Base-by-base conservation (phyloP, 30 jellyfish, hydroid and myxozoan genomes). In the Chrysaora quinquecirrha region DNA sequence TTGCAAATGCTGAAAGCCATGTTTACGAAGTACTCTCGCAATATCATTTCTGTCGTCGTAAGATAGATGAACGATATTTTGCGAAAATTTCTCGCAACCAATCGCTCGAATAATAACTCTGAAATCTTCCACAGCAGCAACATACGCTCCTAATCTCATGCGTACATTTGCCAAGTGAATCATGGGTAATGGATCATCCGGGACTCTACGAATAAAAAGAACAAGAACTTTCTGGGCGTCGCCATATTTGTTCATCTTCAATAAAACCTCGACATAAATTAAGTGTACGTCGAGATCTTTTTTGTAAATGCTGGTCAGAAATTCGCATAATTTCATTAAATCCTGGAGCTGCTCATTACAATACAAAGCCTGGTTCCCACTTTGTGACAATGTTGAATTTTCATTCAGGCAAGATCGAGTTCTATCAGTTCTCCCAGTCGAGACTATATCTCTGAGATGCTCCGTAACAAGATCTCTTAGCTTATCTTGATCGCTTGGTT, bases 1-100 rank as follows among this genome's bases (percentile, higher is more conserved):
- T 27, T 69, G 84, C 49, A 89, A 76, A 30, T 61, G 83, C 12
- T 88, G 93, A 70, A 89, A 82, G 18, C 91, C 97, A 58, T 89
- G 97, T 46, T 73, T 90, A 3, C 97, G 89, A 52, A 82, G 97
- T 7, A 89, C 97, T 25, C 97, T 61, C 34, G 97, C 97, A 21
- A 89, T 89, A 38, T 89, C 97, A 22, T 82, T 78, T 60, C 97
- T 85, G 43, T 89, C 97, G 20, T 52, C 85, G 19, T 46, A 43
- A 1, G 95, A 50, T 19, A 89, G 80, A 30, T 70, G 71, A 63
- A 60, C 27, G 1, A 89, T 63, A 47, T 74, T 79, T 48, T 46
- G 78, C 3, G 88, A 72, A 43, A 89, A 63, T 21, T 61, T 78
- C n/a, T 70, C 89, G 19, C 80, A 64, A 18, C 97, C 97, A 49